Base-by-base conservation (phyloP, 1,140 invertebrate species). In the Coenobita brevimanus region DNA sequence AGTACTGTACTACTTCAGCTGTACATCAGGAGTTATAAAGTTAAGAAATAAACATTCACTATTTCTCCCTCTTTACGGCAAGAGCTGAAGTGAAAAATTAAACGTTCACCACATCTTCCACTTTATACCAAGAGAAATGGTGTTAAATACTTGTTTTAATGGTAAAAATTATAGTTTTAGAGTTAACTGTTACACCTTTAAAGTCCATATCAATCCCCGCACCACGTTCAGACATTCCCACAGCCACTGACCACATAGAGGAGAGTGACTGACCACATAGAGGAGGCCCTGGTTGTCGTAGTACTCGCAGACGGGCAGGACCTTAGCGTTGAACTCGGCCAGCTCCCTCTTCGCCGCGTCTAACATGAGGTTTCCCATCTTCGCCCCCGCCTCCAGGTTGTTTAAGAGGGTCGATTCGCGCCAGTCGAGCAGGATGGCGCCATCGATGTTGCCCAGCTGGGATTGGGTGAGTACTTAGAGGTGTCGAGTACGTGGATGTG, bases 331-430 rank as follows among this genome's bases (percentile, higher is more conserved):
- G 94, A 97, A 98, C 94, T 97, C 97, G 91, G 95, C 94, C 10
- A 97, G 94, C 92, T 98, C 97, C 96, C 97, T 97, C 92, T 95
- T 94, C 38, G 97, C 97, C 86, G 97, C 93, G 84, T 96, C 95
- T 71, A 97, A 94, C 87, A 97, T 96, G 57, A 97, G 96, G 92
- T 97, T 96, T 46, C 97, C 96, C 78, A 97, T 94, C 92, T 97
- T 95, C 76, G 96, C 96, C 46, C 97, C 97, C 92, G 97, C 97
- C 93, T 97, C 96, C 89, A 98, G 97, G 94, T 97, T 97, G 89
- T 96, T 94, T 92, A 97, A 96, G 76, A 97, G 93, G 15, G 97
- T 95, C 90, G 96, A 95, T 91, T 97, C 95, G 85, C 96, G 94
- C 97, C 97, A 98, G 67, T 96, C 96, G 82, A 98, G 95, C 43